phyloP scores from a whole-genome alignment of 2,888 invertebrate species.

The Campopleginae sp. region DNA sequence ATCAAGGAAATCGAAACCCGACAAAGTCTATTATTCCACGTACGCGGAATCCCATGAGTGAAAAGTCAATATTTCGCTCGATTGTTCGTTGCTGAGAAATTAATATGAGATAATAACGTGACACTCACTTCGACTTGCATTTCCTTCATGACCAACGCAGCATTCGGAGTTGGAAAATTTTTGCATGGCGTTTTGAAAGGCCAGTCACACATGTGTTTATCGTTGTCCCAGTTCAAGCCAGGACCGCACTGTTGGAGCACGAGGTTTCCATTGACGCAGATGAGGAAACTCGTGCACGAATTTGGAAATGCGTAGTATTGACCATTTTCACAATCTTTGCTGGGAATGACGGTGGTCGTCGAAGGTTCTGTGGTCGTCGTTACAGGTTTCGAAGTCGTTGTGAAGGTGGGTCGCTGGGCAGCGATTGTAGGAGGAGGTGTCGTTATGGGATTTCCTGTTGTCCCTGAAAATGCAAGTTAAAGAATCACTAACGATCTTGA shows the following conservation, averaged over 20 bases:
- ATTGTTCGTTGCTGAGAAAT: background rate
- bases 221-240: constrained; percentile 90
- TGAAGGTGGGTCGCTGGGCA: constrained; percentile 62
- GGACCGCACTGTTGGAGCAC: constrained; percentile 90
- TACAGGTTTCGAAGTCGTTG: constrained; percentile 65
- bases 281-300: constrained; percentile 89
- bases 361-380: constrained; percentile 66
- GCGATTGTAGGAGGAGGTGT: constrained; percentile 61
- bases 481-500: background rate
- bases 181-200: constrained; percentile 85
- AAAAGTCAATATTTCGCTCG: background rate
- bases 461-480: constrained; percentile 55
- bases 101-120: background rate
- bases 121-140: constrained; percentile 38
- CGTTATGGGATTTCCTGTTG: constrained; percentile 61
- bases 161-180: constrained; percentile 66
- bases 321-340: constrained; percentile 87
- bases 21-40: background rate
- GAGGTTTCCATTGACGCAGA: constrained; percentile 91
- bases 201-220: constrained; percentile 91
- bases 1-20: background rate
- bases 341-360: constrained; percentile 68
- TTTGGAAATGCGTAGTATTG: constrained; percentile 90
- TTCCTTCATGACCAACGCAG: constrained; percentile 62
- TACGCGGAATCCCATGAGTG: background rate